phyloP scores from a whole-genome alignment of 2,797 vertebrate species.

The Xiphorhynchus erythropygius region DNA sequence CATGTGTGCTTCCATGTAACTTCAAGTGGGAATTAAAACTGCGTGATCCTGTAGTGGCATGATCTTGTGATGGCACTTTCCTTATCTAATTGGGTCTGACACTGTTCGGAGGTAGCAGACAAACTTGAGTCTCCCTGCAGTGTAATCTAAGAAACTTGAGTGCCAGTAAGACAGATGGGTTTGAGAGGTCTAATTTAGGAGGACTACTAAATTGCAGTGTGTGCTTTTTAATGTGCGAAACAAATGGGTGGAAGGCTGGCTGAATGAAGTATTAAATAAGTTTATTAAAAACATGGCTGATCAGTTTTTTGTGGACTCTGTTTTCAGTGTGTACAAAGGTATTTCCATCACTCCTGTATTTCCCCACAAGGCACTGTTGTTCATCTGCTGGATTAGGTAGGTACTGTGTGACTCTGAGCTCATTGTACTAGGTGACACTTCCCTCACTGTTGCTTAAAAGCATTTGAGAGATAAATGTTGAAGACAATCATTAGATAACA shows the following conservation, averaged over 20 bases:
- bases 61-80: neutral
- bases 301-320: neutral
- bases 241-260: neutral
- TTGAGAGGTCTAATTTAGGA: constrained; percentile 45
- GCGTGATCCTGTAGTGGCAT: neutral
- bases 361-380: neutral
- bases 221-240: neutral
- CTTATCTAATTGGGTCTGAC: constrained; percentile 33
- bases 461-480: neutral
- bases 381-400: neutral
- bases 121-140: neutral
- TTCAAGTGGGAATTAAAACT: constrained; percentile 8
- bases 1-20: neutral
- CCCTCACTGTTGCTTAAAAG: neutral
- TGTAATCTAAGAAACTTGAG: constrained; percentile 26
- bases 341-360: neutral
- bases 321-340: neutral
- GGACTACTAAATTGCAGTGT: neutral
- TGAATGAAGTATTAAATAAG: neutral
- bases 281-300: neutral
- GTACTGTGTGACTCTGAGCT: neutral
- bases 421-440: neutral
- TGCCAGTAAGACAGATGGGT: constrained; percentile 41
- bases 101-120: constrained; percentile 21
- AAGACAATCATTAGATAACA: neutral